Evolutionary conservation across 2,797 vertebrate genomes (phyloP).

Genomic region (Danio aesculapii): DNA sequence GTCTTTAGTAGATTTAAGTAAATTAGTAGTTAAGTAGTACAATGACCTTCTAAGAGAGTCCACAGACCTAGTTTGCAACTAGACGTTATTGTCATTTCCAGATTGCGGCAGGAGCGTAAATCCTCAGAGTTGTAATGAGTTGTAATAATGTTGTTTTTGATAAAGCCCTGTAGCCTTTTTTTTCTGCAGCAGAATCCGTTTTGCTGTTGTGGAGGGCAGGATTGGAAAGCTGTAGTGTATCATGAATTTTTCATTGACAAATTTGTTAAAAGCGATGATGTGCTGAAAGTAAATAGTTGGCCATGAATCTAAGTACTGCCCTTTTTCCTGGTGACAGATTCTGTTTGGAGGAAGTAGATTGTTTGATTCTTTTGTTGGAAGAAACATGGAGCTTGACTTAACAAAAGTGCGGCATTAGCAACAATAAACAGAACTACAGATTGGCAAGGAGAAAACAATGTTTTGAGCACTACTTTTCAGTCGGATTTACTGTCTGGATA

Average conservation of each 20-base stretch:
- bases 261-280: conserved; percentile 34
- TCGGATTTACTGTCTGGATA: neutral
- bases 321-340: conserved; percentile 3
- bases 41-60: neutral
- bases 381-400: neutral
- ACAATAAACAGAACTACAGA: neutral
- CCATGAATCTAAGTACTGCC: conserved; percentile 2
- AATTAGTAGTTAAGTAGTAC: conserved; percentile 30
- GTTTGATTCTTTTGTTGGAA: neutral
- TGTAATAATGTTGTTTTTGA: no score
- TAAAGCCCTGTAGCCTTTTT: conserved; percentile 18
- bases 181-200: conserved; percentile 10
- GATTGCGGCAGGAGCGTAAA: neutral
- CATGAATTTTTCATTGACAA: conserved; percentile 46
- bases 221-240: conserved; percentile 23
- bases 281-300: conserved; percentile 28
- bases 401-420: neutral
- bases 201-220: conserved; percentile 4
- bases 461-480: neutral
- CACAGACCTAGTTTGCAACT: conserved; percentile 4
- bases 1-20: conserved; percentile 35
- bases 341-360: neutral
- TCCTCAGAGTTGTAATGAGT: conserved; percentile 29
- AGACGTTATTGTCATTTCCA: neutral
- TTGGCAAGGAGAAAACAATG: neutral